Conservation (phyloP, 2,113 vertebrate genomes). For the Variabilichromis moorii region DNA sequence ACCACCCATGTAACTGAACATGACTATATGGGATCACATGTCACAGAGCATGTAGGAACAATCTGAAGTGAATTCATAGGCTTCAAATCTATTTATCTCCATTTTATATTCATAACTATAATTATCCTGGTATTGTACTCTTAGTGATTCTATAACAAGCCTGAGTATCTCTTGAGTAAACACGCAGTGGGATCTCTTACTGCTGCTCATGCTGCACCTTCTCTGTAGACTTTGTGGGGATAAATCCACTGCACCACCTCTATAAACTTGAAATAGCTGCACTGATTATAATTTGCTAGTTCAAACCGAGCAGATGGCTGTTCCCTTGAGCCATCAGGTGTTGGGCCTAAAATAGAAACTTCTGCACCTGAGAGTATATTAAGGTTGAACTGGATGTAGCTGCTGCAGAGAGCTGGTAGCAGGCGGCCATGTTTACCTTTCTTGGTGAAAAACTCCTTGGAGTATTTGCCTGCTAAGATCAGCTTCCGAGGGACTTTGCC, state of each 20-base stretch:
- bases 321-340: background rate
- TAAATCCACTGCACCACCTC: background rate
- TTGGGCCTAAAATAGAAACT: background rate
- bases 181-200: background rate
- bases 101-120: background rate
- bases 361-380: background rate
- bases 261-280: background rate
- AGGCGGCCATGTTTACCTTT: slow-evolving; percentile 79
- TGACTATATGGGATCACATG: background rate
- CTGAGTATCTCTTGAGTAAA: background rate
- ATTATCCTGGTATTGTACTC: background rate
- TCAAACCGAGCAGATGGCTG: slow-evolving; percentile 12
- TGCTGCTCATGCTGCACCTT: background rate
- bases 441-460: slow-evolving; percentile 99
- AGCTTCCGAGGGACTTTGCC: slow-evolving; percentile 96
- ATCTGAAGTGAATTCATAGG: background rate
- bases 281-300: background rate
- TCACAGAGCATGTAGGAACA: background rate
- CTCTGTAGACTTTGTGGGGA: background rate
- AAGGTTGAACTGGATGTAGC: background rate
- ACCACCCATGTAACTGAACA: background rate
- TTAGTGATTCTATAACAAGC: background rate
- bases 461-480: slow-evolving; percentile 91
- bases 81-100: background rate
- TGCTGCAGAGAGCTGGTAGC: background rate